These are phyloP conservation scores for Eupithecia exiguata DNA, from an alignment of 2,888 invertebrate genomes.

Conservation along the genomic window DNA sequence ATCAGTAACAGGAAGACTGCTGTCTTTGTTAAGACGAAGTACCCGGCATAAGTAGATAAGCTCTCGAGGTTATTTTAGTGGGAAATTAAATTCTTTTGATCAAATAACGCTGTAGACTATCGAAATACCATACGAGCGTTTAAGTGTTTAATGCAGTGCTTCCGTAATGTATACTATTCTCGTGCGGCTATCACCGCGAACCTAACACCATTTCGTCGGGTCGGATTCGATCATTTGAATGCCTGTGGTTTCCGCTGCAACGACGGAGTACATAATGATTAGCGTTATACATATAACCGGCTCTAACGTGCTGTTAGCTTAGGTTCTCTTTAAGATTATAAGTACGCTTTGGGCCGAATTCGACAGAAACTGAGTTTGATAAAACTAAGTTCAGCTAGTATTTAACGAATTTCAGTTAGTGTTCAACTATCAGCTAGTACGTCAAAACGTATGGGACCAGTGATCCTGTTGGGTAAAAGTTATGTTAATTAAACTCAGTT, in stretches of 20 bases:
- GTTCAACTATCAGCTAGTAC: not conserved
- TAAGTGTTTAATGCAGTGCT: slow-evolving; percentile 53
- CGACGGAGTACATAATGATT: slow-evolving; percentile 18
- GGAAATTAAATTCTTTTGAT: slow-evolving; percentile 6
- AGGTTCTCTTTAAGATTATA: slow-evolving; percentile 61
- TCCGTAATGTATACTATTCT: slow-evolving; percentile 44
- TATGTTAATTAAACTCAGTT: not conserved
- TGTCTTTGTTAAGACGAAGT: not conserved
- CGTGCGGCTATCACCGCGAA: slow-evolving; percentile 25
- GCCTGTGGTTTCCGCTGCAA: slow-evolving; percentile 27
- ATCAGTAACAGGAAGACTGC: not conserved
- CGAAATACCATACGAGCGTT: slow-evolving; percentile 52
- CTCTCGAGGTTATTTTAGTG: not conserved
- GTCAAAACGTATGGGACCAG: slow-evolving; percentile 3
- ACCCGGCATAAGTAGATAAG: not conserved
- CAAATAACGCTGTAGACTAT: slow-evolving; percentile 11
- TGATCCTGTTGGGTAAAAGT: not conserved
- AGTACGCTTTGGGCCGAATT: slow-evolving; percentile 58
- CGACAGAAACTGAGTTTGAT: not conserved
- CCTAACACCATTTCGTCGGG: slow-evolving; percentile 30
- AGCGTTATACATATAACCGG: slow-evolving; percentile 31
- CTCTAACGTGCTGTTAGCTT: slow-evolving; percentile 52
- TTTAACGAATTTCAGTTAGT: not conserved
- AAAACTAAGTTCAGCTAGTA: not conserved
- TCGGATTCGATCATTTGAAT: slow-evolving; percentile 38